phyloP scores from a whole-genome alignment of 1,140 invertebrate genomes.

The Diorhabda carinulata region DNA sequence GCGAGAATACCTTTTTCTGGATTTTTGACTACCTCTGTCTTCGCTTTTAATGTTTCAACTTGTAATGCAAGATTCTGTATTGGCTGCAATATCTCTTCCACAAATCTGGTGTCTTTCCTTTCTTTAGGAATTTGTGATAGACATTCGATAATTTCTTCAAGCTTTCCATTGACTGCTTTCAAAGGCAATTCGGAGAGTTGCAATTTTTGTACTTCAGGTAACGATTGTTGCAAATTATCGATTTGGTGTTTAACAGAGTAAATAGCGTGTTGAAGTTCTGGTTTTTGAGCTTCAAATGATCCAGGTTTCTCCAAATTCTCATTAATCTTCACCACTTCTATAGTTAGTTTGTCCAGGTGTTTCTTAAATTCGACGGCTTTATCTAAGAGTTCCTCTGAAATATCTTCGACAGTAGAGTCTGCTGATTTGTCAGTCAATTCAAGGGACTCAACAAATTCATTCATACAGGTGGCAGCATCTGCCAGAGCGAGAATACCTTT shows the following conservation, averaged over 20 bases:
- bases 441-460: slow-evolving; percentile 5
- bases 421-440: slow-evolving; percentile 4
- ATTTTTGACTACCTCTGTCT: neutral
- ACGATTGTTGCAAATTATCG: slow-evolving; percentile 11
- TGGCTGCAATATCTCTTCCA: neutral
- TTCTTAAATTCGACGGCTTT: slow-evolving; percentile 8
- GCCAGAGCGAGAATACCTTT: slow-evolving; percentile 27
- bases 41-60: slow-evolving; percentile 13
- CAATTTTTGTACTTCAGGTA: slow-evolving; percentile 11
- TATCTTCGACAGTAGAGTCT: neutral
- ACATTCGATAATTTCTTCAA: neutral
- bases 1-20: neutral
- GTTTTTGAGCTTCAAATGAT: slow-evolving; percentile 9
- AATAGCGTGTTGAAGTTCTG: slow-evolving; percentile 17
- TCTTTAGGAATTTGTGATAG: neutral
- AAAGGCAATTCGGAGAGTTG: slow-evolving; percentile 20
- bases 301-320: slow-evolving; percentile 10
- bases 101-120: neutral
- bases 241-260: slow-evolving; percentile 23
- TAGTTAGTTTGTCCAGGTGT: slow-evolving; percentile 22
- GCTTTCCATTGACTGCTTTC: slow-evolving; percentile 15
- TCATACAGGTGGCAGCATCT: slow-evolving; percentile 16
- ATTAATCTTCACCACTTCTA: slow-evolving; percentile 16
- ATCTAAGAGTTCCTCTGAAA: slow-evolving; percentile 7
- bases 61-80: neutral